These are phyloP conservation scores for Eudasyphora cyanicolor DNA, from an alignment of 2,888 invertebrate genomes.

Conservation along the genomic window DNA sequence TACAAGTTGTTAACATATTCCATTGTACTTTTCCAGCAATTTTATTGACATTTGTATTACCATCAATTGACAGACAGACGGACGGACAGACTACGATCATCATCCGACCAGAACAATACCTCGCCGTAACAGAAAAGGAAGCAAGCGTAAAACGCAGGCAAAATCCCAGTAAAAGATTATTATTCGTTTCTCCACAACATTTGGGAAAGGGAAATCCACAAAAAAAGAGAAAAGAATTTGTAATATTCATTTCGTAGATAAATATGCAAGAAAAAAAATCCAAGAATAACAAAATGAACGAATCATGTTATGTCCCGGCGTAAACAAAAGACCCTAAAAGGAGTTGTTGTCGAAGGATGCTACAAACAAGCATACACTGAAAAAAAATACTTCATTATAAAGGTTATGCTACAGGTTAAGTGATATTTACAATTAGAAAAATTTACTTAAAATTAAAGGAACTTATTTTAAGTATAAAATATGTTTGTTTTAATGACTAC, in stretches of 20 bases:
- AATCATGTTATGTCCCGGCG: background rate
- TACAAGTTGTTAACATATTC: conserved; percentile 48
- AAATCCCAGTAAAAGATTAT: conserved; percentile 47
- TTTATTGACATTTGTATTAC: conserved; percentile 58
- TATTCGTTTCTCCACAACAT: conserved; percentile 34
- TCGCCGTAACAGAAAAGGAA: conserved; percentile 2
- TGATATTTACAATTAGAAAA: no score
- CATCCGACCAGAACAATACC: no score
- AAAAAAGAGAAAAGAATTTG: conserved; percentile 41
- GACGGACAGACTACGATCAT: background rate
- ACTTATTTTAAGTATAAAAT: no score
- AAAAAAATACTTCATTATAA: no score
- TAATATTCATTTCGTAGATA: conserved; percentile 44
- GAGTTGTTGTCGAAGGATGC: no score
- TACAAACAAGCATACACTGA: background rate
- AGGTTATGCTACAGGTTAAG: no score
- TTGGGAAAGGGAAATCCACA: background rate
- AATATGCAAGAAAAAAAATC: conserved; percentile 20
- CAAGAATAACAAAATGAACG: background rate
- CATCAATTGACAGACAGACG: conserved; percentile 40
- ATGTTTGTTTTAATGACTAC: no score
- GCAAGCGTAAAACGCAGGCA: background rate
- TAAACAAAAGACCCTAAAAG: conserved; percentile 1
- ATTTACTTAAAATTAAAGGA: no score
- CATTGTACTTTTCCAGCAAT: conserved; percentile 32